These are phyloP conservation scores for Cichladusa arquata DNA, from an alignment of 2,113 vertebrate species.

Conservation along the genomic window DNA sequence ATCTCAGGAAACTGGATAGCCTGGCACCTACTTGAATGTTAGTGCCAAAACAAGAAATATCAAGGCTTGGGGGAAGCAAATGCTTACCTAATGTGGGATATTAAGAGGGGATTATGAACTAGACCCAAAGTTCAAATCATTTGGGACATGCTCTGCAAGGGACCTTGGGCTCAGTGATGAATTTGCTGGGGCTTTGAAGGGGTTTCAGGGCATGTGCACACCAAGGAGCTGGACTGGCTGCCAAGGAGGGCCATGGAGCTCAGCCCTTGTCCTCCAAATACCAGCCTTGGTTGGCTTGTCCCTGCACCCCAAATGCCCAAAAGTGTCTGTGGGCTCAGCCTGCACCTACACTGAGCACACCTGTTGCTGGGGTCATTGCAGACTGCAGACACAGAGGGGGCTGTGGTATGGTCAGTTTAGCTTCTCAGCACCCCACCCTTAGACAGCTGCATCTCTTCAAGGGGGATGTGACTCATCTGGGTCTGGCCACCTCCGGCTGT, in stretches of 20 bases:
- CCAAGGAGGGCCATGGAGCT: not conserved
- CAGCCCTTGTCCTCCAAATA: not conserved
- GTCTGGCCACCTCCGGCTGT: rapidly evolving
- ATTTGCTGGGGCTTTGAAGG: not conserved
- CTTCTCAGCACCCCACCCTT: not conserved
- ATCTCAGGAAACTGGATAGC: not conserved
- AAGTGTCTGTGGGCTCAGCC: not conserved
- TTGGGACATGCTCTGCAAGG: not conserved
- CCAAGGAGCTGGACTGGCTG: not conserved
- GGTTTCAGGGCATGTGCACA: not conserved
- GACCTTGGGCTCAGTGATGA: not conserved
- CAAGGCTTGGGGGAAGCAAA: not conserved
- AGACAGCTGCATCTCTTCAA: not conserved
- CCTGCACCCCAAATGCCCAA: not conserved
- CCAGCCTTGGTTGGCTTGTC: not conserved
- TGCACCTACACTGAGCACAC: not conserved
- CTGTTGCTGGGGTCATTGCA: not conserved
- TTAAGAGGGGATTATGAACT: not conserved
- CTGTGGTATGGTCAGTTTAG: rapidly evolving
- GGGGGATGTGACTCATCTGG: rapidly evolving
- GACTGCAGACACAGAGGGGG: not conserved
- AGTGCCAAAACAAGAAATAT: not conserved
- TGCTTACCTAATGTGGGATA: not conserved
- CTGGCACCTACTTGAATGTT: not conserved
- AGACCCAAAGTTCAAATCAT: not conserved